Base-by-base conservation (phyloP, 1,140 invertebrate species). In the Drosophila persimilis region DNA sequence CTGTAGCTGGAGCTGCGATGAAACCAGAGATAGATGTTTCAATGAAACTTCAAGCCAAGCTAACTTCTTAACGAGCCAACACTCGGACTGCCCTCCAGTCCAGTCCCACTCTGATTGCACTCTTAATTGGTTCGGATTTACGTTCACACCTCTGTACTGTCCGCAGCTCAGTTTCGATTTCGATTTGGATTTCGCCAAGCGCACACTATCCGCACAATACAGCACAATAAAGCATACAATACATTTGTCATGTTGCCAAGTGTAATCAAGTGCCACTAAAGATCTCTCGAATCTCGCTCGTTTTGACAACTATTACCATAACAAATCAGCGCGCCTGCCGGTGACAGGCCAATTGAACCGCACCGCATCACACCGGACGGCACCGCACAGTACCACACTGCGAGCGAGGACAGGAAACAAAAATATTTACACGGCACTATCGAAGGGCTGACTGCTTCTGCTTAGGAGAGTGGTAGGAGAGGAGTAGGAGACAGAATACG, bases 271-370 rank as follows among this genome's bases (percentile, higher is more conserved):
- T 88, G 74, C 62, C 80, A 76, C 55, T 73, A 75, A 86, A 80
- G 80, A 85, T 86, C 83, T 85, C 81, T 85, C 65, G 83, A 78
- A 80, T 74, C 81, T 81, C 52, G 71, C 59, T 73, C 83, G 70
- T 77, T 85, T 77, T 85, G 81, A 85, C 81, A 85, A 85, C 81
- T 85, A 85, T 85, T 85, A 85, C 81, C 81, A 85, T 85, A 85
- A 85, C 81, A 85, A 85, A 85, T 85, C 83, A 85, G 78, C 77
- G 64, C 71, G 83, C 69, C 81, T 85, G 81, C 51, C 81, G 74
- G 54, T 81, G 81, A 85, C 81, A 85, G 81, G 69, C 81, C 81
- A 85, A 85, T 85, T 85, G 81, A 85, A 88, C 69, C 74, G 63
- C 67, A 39, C 35, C 11, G 11, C 35, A 39, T 3, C 35, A 3